Evolutionary conservation across 2,888 invertebrate species (phyloP).

Genomic region (Pheosia tremula): DNA sequence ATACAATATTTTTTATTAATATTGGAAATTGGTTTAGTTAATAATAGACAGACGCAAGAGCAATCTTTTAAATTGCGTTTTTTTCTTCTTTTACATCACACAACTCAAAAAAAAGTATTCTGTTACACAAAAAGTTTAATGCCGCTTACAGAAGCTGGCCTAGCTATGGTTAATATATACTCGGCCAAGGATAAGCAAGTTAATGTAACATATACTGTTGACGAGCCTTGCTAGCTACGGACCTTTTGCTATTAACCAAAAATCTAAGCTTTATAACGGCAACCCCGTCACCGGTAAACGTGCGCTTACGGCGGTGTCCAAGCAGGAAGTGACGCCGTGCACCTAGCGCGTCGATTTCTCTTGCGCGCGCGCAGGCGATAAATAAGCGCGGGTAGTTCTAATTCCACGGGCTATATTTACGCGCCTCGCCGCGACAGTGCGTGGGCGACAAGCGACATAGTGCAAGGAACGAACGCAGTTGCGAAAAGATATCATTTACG

Average conservation of each 20-base stretch:
- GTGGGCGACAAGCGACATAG: slow-evolving; percentile 58
- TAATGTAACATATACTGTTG: too few species aligned
- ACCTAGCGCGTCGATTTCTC: slow-evolving; percentile 53
- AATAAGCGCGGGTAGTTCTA: slow-evolving; percentile 79
- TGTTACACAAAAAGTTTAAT: too few species aligned
- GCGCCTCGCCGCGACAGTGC: slow-evolving; percentile 55
- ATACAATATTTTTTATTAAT: not conserved
- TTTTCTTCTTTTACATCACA: too few species aligned
- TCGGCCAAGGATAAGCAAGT: too few species aligned
- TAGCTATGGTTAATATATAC: too few species aligned
- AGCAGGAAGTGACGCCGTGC: slow-evolving; percentile 68
- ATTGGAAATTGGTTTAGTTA: not conserved
- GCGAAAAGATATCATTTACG: slow-evolving; percentile 52
- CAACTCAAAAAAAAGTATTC: too few species aligned
- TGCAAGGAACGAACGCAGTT: slow-evolving; percentile 61
- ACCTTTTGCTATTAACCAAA: not conserved
- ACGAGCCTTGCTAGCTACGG: too few species aligned
- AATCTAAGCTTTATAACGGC: slow-evolving; percentile 7
- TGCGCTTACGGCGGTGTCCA: slow-evolving; percentile 55
- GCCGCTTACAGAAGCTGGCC: too few species aligned
- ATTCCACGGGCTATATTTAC: slow-evolving; percentile 77
- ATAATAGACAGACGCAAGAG: too few species aligned
- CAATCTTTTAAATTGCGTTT: too few species aligned
- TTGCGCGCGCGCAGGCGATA: slow-evolving; percentile 54
- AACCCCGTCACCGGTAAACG: slow-evolving; percentile 29